Base-by-base conservation (phyloP, 2,113 vertebrate genomes). In the human region DNA sequence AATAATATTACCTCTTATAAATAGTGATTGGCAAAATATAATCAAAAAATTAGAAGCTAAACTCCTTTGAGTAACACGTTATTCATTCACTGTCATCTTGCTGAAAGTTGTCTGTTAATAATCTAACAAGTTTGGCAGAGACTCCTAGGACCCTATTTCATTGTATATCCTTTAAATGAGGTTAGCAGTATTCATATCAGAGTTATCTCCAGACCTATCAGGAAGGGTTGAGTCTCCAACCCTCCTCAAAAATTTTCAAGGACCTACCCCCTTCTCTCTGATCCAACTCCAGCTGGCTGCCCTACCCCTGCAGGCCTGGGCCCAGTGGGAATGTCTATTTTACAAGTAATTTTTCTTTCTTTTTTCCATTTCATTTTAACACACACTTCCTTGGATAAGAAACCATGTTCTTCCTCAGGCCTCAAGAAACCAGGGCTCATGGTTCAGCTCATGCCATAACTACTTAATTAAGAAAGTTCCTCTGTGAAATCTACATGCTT, bases 401-500 rank as follows among this genome's bases (percentile, higher is more conserved):
- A 96, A 79, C 45, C 25, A 59, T 88, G 90, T 90, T 95, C 52
- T 87, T 96, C 66, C 35, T 94, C 32, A 55, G 43, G 16, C 70
- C 40, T 88, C 82, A 72, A 32, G 30, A 90, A 81, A 61, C 12
- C 38, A 87, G 43, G 38, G 92, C 17, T 48, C 79, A 50, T 73
- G 27, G 35, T 75, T 94, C 7, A 75, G 79, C 35, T 92, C 5
- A 64, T 86, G 32, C 14, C 30, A 68, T 23, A 48, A 20, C n/a
- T 94, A 40, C 52, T 92, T 94, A 76, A 76, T 73, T 92, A 59
- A 85, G 48, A 40, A 94, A 85, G 20, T 89, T 95, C 50, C 17
- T 97, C 38, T 85, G 32, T 57, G 78, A 94, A 73, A 52, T 85
- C 75, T 90, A 35, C n/a, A 52, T 90, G 43, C 32, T 61, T 90